A percentile compares a stretch with the other conserved stretches of the same genome.
Conservation (phyloP, 2,113 vertebrate genomes). For the Chloroceryle aenea region DNA sequence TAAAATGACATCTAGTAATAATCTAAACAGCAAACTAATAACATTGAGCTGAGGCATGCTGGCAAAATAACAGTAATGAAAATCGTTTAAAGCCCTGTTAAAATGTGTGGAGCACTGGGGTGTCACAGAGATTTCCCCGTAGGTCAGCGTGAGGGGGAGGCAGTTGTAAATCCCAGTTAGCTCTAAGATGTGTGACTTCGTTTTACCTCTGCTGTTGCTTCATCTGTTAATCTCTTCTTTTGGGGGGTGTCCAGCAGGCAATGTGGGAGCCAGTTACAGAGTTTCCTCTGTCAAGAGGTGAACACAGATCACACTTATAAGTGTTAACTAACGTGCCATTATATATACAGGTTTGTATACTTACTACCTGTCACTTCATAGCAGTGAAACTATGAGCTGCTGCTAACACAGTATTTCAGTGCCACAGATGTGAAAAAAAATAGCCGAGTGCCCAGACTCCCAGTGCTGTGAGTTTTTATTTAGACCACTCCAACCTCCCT, state of each 20-base stretch:
- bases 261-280: not conserved
- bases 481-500: not conserved
- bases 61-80: not conserved
- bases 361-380: not conserved
- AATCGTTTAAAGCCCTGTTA: not conserved
- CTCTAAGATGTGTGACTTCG: not conserved
- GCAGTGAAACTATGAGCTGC: not conserved
- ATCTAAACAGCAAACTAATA: conserved; percentile 15
- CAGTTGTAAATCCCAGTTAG: not conserved
- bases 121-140: not conserved
- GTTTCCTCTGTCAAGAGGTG: not conserved
- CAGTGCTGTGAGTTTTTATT: not conserved
- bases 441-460: not conserved
- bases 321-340: not conserved
- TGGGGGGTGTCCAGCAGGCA: not conserved
- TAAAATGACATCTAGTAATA: conserved; percentile 33
- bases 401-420: not conserved
- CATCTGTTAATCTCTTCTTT: not conserved
- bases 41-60: not conserved
- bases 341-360: not conserved
- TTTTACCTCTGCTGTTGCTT: not conserved
- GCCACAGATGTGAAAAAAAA: not conserved
- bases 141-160: not conserved
- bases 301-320: not conserved
- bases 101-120: not conserved